These are phyloP conservation scores for Chiroxiphia lanceolata DNA, from an alignment of 2,797 vertebrate genomes.

Conservation along the genomic window DNA sequence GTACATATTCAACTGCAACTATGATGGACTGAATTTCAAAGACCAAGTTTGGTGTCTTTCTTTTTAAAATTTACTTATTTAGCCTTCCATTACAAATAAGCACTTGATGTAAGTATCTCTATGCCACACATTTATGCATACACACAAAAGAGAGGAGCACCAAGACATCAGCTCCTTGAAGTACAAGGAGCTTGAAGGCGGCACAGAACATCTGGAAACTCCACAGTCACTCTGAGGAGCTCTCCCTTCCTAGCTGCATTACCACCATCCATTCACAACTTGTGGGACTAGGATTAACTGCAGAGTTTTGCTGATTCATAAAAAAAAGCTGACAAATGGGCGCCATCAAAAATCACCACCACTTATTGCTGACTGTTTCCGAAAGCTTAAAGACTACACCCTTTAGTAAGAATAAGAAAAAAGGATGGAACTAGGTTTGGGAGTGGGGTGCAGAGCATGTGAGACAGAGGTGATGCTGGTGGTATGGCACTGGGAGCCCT, in stretches of 20 bases:
- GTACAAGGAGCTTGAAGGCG: neutral
- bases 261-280: neutral
- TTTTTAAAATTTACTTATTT: neutral
- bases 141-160: neutral
- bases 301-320: neutral
- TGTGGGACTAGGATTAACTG: neutral
- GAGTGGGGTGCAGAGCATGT: fast-evolving
- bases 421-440: neutral
- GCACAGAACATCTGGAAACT: neutral
- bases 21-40: neutral
- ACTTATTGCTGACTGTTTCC: neutral
- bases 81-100: neutral
- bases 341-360: neutral
- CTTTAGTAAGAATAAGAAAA: neutral
- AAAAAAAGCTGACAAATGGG: neutral
- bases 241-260: neutral
- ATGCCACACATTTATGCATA: neutral
- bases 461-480: fast-evolving
- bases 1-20: neutral
- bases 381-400: neutral
- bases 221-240: neutral
- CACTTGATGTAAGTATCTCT: neutral
- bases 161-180: neutral
- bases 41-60: neutral
- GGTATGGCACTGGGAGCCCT: neutral